Base-by-base conservation (phyloP, 2,113 vertebrate genomes). In the Microcebus lehilahytsara region DNA sequence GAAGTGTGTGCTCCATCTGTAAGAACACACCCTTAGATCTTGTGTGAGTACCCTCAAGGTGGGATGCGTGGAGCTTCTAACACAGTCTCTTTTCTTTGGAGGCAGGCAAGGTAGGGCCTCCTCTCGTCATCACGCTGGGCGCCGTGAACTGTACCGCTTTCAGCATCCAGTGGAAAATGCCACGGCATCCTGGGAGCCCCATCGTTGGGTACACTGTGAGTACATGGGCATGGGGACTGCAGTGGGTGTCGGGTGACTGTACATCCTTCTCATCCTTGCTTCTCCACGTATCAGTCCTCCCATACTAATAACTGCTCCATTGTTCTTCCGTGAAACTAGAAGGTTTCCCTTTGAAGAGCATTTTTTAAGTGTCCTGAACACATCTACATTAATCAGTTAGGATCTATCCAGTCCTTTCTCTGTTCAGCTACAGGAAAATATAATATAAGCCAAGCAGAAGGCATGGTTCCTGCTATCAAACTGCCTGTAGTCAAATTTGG, bases 61-160 rank as follows among this genome's bases (percentile, higher is more conserved):
- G 19, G 42, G 22, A n/a, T 53, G 5, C 6, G 4, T 17, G 13
- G 23, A 60, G 20, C 79, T 95, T 92, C 95, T 98, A 85, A 98
- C 1, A 6, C 49, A 51, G 1, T 89, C 8, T 94, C 0, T 97
- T 98, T 97, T 98, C 12, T 97, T 98, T 98, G 97, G 7, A 97
- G 58, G 77, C 98, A 99, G 99, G 99, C 92, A 99, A 99, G 22
- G 92, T 99, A 97, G 99, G 99, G 71, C 99, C 99, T 91, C 99
- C 99, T 40, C 96, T 99, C 0, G 99, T 99, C 92, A 99, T 99
- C 85, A 97, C 98, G 95, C 97, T 99, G 98, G 99, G 99, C 32
- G 98, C 99, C 0, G 56, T 99, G 96, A 99, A 99, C 98, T 99
- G 99, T 92, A 99, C 99, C 1, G 99, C 99, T 0, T 98, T 99